Percentiles rank a stretch among this genome's conserved stretches.
Conservation (phyloP, 2,797 vertebrate species). For the Crenuchus spilurus region DNA sequence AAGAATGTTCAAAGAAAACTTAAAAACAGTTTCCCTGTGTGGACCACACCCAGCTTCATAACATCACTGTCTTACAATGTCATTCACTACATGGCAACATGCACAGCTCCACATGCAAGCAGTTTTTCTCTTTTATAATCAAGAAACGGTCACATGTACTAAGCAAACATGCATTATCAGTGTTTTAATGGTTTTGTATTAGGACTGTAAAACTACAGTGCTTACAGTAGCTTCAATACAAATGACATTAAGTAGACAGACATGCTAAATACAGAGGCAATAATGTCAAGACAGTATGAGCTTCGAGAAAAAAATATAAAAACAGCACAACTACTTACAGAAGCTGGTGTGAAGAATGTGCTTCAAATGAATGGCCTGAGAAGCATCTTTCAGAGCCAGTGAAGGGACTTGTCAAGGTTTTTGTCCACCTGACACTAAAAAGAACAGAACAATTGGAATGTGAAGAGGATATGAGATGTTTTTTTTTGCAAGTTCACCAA, state of each 20-base stretch:
- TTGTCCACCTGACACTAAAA: constrained; percentile 10
- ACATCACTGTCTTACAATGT: not conserved
- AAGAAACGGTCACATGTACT: too few species aligned
- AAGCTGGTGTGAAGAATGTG: not conserved
- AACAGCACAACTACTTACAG: constrained; percentile 20
- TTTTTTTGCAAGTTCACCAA: not conserved
- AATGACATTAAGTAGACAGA: not conserved
- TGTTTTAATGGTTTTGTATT: not conserved
- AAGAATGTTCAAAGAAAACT: not conserved
- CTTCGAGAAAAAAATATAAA: not conserved
- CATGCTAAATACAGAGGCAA: not conserved
- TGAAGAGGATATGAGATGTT: too few species aligned
- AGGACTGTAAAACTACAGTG: not conserved
- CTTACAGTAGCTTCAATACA: not conserved
- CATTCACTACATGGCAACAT: not conserved
- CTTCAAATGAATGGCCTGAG: not conserved
- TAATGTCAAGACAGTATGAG: too few species aligned
- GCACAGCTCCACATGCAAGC: not conserved
- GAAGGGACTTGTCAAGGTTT: not conserved
- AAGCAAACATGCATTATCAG: too few species aligned
- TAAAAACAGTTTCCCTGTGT: not conserved
- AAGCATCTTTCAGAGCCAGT: not conserved
- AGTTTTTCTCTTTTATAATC: not conserved
- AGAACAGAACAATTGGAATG: not conserved
- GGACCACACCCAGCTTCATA: constrained; percentile 16